phyloP scores from a whole-genome alignment of 2,888 invertebrate species.

The Rhagium mordax region DNA sequence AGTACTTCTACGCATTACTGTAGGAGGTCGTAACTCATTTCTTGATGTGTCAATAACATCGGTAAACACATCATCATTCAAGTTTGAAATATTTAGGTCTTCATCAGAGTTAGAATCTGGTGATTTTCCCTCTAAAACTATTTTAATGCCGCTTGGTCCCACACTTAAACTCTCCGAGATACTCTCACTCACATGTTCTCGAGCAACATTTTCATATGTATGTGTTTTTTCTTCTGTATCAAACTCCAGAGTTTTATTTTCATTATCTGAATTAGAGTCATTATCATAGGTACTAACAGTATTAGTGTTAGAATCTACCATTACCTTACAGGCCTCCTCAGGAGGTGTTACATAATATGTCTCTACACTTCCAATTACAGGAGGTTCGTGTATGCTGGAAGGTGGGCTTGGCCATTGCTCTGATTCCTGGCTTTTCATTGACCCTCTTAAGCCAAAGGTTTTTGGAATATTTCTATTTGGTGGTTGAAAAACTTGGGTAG shows the following conservation, averaged over 20 bases:
- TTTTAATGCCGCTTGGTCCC: constrained; percentile 67
- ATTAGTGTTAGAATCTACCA: constrained; percentile 76
- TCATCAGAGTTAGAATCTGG: constrained; percentile 70
- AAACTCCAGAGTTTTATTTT: constrained; percentile 78
- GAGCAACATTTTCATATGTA: constrained; percentile 67
- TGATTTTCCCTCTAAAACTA: constrained; percentile 65
- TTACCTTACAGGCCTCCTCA: constrained; percentile 85
- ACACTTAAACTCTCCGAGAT: constrained; percentile 67
- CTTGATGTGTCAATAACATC: constrained; percentile 62
- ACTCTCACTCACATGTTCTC: constrained; percentile 63
- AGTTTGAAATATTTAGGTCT: constrained; percentile 69
- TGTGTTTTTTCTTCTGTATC: constrained; percentile 68
- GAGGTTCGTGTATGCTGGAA: constrained; percentile 79
- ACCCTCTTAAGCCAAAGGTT: constrained; percentile 67
- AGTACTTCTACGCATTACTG: constrained; percentile 67
- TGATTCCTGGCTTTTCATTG: constrained; percentile 75
- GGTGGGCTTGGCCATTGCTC: constrained; percentile 89
- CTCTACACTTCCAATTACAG: constrained; percentile 84
- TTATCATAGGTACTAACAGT: constrained; percentile 76
- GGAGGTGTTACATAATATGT: constrained; percentile 86
- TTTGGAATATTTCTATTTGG: constrained; percentile 66
- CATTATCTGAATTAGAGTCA: constrained; percentile 77
- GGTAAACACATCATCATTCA: constrained; percentile 70
- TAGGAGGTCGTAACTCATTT: constrained; percentile 67
- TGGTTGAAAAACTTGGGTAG: constrained; percentile 67